Conservation (phyloP, 2,113 vertebrate species). For the Grantiella picta region DNA sequence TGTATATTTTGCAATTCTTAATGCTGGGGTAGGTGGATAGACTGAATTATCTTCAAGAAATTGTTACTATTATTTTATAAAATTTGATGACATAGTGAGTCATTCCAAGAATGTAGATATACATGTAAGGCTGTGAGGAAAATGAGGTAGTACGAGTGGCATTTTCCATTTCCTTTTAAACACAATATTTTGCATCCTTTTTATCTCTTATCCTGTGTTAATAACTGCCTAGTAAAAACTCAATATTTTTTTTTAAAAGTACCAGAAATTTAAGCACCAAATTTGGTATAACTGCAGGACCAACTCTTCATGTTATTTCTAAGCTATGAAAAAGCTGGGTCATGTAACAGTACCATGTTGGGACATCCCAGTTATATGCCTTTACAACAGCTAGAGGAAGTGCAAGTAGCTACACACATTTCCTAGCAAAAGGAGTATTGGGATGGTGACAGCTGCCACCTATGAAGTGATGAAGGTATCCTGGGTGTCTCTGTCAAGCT, state of each 20-base stretch:
- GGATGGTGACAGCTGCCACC: slow-evolving; percentile 63
- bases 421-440: slow-evolving; percentile 18
- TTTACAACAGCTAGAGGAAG: not conserved
- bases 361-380: not conserved
- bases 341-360: not conserved
- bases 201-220: not conserved
- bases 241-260: not conserved
- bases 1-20: not conserved
- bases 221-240: not conserved
- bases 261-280: not conserved
- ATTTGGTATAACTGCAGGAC: not conserved
- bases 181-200: not conserved
- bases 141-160: not conserved
- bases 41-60: not conserved
- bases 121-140: not conserved
- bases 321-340: not conserved
- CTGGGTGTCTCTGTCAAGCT: slow-evolving; percentile 68
- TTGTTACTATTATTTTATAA: not conserved
- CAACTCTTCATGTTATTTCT: not conserved
- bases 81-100: not conserved
- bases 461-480: slow-evolving; percentile 55
- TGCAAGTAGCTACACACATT: not conserved
- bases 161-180: slow-evolving; percentile 1
- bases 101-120: not conserved
- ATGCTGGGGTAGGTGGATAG: not conserved